Evolutionary conservation across 2,113 vertebrate genomes (phyloP), one percentile per base, ranked within the genome.

Genomic region (Myotis brandtii): DNA sequence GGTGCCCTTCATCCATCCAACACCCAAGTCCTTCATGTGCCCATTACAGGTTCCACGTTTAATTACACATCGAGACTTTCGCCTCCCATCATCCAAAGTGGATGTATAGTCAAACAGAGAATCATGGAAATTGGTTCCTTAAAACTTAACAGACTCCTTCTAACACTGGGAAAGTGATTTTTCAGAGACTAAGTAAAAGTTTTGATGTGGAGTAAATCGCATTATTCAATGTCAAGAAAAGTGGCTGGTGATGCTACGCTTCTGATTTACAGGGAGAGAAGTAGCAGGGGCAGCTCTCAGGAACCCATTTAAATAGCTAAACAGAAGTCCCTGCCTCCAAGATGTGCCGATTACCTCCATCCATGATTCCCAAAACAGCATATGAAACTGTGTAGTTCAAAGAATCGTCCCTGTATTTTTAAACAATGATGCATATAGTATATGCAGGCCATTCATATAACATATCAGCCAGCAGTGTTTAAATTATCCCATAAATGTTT

Each of bases 401-500:
- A 96, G 72, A 94, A 82, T 1, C 82, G 86, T 86, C 69, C 83
- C 40, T 30, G 16, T 54, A 66, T 89, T 95, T 96, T 87, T 93
- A 97, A 96, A 95, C 92, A 96, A 82, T 30, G 43, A 91, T 93
- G 64, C 37, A 93, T 59, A 83, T 43, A 83, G 80, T 64, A 93
- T 69, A 96, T 67, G 80, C 59, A 91, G 46, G 12, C 62, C 89
- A 81, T 82, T 90, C 84, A 70, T 14, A 89, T 14, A 92, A 59
- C 86, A 50, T 43, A 83, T 37, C 72, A 94, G 92, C 90, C 54
- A 95, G 73, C 43, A 43, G 46, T 96, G 95, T 93, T 95, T 96
- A 97, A 94, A 92, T 96, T 73, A 83, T 32, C 69, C 75, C 52
- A 92, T 69, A 93, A 93, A 91, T 95, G 90, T 94, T 93, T 94